A percentile compares a stretch with the other conserved stretches of the same genome.
Conservation (phyloP, 2,888 invertebrate species). For the Strigamia maritima region DNA sequence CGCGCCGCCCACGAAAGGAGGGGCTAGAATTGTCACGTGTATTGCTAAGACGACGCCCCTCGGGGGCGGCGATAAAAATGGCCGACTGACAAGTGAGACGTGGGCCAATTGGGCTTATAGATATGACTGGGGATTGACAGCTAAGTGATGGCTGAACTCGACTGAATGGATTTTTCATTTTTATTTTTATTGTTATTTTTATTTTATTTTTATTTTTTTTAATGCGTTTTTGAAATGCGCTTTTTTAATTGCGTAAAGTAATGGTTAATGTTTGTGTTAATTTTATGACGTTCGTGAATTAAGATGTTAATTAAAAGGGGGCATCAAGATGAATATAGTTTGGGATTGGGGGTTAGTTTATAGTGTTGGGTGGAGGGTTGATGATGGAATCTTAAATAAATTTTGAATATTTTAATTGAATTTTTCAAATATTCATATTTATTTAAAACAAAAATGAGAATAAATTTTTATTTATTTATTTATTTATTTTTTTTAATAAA, state of each 20-base stretch:
- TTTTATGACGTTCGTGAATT: not conserved
- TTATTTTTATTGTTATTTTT: not conserved
- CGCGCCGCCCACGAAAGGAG: slow-evolving; percentile 17
- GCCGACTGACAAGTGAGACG: slow-evolving; percentile 2
- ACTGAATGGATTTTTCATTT: too few relatives aligned
- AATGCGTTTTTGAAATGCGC: not conserved
- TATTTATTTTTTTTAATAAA: too few relatives aligned
- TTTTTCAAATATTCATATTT: too few relatives aligned
- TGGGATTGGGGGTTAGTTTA: not conserved
- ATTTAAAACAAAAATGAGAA: too few relatives aligned
- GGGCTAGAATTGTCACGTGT: slow-evolving; percentile 15
- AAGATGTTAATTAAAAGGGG: not conserved
- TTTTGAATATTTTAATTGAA: too few relatives aligned
- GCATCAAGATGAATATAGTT: not conserved
- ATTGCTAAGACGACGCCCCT: slow-evolving; percentile 8
- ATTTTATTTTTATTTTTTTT: not conserved
- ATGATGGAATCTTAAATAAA: too few relatives aligned
- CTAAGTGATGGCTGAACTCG: not conserved
- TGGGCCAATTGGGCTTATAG: slow-evolving; percentile 1
- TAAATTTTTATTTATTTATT: too few relatives aligned
- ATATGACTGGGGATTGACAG: not conserved
- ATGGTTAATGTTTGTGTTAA: not conserved
- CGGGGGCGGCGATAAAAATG: slow-evolving; percentile 24
- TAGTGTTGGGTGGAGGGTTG: too few relatives aligned
- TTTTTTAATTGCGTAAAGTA: not conserved